Evolutionary conservation across 2,113 vertebrate species (phyloP).

Genomic region (Megaceryle torquata): DNA sequence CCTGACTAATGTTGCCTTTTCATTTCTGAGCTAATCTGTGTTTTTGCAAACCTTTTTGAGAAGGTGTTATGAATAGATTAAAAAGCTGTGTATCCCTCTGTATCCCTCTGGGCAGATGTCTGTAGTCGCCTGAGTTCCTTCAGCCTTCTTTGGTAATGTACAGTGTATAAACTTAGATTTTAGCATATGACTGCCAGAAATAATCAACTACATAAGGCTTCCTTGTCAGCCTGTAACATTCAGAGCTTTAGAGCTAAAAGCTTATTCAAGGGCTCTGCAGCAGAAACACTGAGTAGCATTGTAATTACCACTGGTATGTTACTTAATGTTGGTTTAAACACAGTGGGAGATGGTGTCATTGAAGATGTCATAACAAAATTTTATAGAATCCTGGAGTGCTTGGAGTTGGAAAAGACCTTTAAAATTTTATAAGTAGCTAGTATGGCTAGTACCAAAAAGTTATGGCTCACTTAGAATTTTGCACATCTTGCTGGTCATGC

Average conservation of each 20-base stretch:
- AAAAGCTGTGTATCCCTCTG: not conserved
- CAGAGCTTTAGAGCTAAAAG: not conserved
- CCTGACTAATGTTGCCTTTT: not conserved
- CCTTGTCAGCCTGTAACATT: not conserved
- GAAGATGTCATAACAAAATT: not conserved
- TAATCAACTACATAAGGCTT: not conserved
- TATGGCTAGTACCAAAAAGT: not conserved
- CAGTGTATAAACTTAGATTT: not conserved
- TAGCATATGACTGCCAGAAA: not conserved
- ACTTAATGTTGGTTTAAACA: not conserved
- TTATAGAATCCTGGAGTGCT: not conserved
- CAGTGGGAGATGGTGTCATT: not conserved
- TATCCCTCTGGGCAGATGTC: not conserved
- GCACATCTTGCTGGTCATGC: not conserved
- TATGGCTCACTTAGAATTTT: not conserved
- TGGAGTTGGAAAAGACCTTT: not conserved
- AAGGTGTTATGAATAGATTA: not conserved
- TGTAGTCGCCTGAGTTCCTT: not conserved
- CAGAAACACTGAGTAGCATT: not conserved
- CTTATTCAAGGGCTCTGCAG: not conserved
- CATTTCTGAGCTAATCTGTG: not conserved
- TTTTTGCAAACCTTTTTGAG: not conserved
- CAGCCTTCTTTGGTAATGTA: not conserved
- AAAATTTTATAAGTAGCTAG: not conserved
- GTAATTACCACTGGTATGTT: not conserved